Percentiles rank a stretch among this genome's conserved stretches.
These are phyloP conservation scores for Taurulus bubalis DNA, from an alignment of 2,113 vertebrate species.

Conservation along the genomic window DNA sequence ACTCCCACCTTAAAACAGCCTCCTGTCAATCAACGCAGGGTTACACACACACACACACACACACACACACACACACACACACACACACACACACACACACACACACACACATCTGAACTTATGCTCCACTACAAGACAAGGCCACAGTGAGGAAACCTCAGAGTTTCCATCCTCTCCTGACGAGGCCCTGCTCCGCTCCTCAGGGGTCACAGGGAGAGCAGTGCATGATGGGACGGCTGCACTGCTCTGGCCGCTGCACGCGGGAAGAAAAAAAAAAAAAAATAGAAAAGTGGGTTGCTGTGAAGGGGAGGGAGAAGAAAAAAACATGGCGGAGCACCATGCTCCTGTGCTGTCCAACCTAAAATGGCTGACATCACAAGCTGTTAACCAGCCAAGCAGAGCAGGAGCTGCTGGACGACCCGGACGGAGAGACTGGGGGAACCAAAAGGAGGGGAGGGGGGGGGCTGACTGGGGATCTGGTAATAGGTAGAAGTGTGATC, in stretches of 20 bases:
- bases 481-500: neutral
- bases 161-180: slow-evolving; percentile 5
- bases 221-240: slow-evolving; percentile 37
- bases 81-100: too few species aligned
- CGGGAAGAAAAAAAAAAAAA: slow-evolving; percentile 38
- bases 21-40: slow-evolving; percentile 38
- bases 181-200: slow-evolving; percentile 29
- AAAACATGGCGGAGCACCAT: slow-evolving; percentile 83
- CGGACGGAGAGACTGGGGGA: slow-evolving; percentile 15
- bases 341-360: slow-evolving; percentile 82
- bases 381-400: slow-evolving; percentile 80
- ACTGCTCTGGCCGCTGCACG: slow-evolving; percentile 68
- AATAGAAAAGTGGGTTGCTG: slow-evolving; percentile 73
- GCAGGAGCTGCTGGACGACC: slow-evolving; percentile 72
- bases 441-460: neutral
- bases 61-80: too few species aligned
- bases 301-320: slow-evolving; percentile 67
- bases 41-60: neutral
- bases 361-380: slow-evolving; percentile 88
- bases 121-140: neutral
- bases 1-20: slow-evolving; percentile 24
- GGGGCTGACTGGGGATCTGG: neutral
- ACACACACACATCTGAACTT: slow-evolving; percentile 17
- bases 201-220: slow-evolving; percentile 55
- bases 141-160: slow-evolving; percentile 48